Percentiles rank a stretch among this genome's conserved stretches.
Conservation (phyloP, 2,797 vertebrate genomes). For the Scyliorhinus canicula region DNA sequence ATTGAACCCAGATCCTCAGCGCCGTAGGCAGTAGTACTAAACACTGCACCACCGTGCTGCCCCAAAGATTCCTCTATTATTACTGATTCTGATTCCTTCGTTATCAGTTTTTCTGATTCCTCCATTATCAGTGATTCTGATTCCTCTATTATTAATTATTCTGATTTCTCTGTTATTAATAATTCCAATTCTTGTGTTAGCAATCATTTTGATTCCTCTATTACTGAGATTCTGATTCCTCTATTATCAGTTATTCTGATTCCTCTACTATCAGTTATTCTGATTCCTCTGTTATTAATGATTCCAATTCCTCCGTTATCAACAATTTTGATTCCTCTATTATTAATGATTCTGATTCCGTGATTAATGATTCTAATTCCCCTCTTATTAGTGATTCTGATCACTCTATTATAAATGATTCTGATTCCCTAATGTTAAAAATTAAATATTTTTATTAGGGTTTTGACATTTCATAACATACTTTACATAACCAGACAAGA, state of each 20-base stretch:
- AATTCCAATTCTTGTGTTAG: too few species aligned
- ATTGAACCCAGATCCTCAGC: too few species aligned
- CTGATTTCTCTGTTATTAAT: neutral
- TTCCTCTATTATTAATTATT: neutral
- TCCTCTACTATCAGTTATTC: neutral
- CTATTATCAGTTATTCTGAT: neutral
- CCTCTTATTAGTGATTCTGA: neutral
- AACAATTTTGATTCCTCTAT: too few species aligned
- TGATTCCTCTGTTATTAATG: neutral
- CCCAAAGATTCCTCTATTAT: neutral
- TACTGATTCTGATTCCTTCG: too few species aligned
- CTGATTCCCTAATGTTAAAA: too few species aligned
- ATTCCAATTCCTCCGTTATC: neutral
- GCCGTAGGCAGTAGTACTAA: too few species aligned
- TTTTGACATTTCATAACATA: too few species aligned
- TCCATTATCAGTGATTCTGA: neutral
- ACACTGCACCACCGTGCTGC: too few species aligned
- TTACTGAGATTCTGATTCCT: neutral
- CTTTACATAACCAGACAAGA: too few species aligned
- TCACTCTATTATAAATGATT: neutral
- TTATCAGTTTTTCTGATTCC: neutral
- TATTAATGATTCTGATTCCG: neutral
- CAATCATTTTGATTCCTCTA: too few species aligned
- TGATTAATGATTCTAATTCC: too few species aligned
- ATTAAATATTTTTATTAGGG: too few species aligned